These are phyloP conservation scores for Tenrec ecaudatus DNA, from an alignment of 2,113 vertebrate genomes.

Conservation along the genomic window DNA sequence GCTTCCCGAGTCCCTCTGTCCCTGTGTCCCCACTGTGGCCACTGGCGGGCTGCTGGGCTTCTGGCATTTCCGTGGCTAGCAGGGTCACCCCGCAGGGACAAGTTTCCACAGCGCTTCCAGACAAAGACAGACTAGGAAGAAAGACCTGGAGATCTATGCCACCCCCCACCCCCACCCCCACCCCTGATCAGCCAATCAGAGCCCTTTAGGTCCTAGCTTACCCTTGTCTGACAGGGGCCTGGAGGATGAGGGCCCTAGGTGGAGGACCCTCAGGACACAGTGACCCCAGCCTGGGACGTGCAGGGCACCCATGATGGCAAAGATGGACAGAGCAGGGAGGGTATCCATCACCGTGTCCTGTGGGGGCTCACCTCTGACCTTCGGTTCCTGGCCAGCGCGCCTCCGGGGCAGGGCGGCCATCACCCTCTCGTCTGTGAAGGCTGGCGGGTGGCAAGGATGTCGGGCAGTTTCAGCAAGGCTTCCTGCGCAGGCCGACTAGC, in stretches of 20 bases:
- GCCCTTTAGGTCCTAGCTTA: background rate
- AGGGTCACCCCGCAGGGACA: background rate
- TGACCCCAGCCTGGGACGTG: background rate
- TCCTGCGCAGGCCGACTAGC: background rate
- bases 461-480: too few relatives aligned
- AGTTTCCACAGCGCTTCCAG: background rate
- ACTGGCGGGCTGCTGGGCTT: background rate
- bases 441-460: too few relatives aligned
- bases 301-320: too few relatives aligned
- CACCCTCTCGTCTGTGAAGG: background rate
- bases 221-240: background rate
- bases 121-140: background rate
- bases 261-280: background rate
- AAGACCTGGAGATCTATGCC: background rate
- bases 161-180: background rate
- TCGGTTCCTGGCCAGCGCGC: background rate
- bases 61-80: background rate
- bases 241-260: background rate
- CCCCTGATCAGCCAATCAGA: background rate
- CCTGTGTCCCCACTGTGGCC: too few relatives aligned
- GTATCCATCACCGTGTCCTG: too few relatives aligned
- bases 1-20: too few relatives aligned
- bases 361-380: background rate
- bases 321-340: too few relatives aligned
- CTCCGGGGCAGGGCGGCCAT: background rate